These are phyloP conservation scores for Drosophila prolongata DNA, from an alignment of 2,888 invertebrate species.

Conservation along the genomic window DNA sequence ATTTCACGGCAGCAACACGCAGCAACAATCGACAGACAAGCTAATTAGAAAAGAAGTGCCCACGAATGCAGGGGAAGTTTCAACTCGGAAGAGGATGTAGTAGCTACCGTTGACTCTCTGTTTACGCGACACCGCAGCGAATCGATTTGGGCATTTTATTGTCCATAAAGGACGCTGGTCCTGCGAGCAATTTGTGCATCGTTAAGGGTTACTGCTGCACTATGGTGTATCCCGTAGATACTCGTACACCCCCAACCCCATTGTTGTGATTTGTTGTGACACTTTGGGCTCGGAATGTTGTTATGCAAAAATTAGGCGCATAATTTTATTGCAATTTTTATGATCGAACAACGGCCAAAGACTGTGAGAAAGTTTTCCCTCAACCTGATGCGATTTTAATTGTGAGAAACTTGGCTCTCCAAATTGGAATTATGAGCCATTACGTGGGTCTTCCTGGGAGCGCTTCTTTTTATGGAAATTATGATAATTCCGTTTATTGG, in stretches of 20 bases:
- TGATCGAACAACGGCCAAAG: slow-evolving; percentile 61
- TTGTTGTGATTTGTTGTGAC: slow-evolving; percentile 85
- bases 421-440: slow-evolving; percentile 56
- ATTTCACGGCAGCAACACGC: slow-evolving; percentile 68
- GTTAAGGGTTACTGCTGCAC: slow-evolving; percentile 68
- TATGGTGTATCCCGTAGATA: slow-evolving; percentile 9
- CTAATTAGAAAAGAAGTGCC: slow-evolving; percentile 68
- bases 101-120: slow-evolving; percentile 2
- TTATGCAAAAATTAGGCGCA: slow-evolving; percentile 84
- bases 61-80: slow-evolving; percentile 2
- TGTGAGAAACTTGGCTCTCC: slow-evolving; percentile 64
- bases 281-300: slow-evolving; percentile 77
- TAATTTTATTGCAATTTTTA: slow-evolving; percentile 84
- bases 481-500: slow-evolving; percentile 67
- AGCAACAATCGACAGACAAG: slow-evolving; percentile 58
- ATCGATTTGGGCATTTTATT: slow-evolving; percentile 82
- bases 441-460: slow-evolving; percentile 29
- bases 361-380: slow-evolving; percentile 49
- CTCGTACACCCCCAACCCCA: not conserved
- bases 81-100: slow-evolving; percentile 15
- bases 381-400: slow-evolving; percentile 69
- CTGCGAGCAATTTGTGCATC: slow-evolving; percentile 69
- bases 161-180: slow-evolving; percentile 51
- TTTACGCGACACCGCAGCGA: slow-evolving; percentile 63
- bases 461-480: slow-evolving; percentile 55